Percentiles rank a stretch among this genome's conserved stretches.
Conservation (phyloP, 2,888 invertebrate genomes). For the Acleris sparsana region DNA sequence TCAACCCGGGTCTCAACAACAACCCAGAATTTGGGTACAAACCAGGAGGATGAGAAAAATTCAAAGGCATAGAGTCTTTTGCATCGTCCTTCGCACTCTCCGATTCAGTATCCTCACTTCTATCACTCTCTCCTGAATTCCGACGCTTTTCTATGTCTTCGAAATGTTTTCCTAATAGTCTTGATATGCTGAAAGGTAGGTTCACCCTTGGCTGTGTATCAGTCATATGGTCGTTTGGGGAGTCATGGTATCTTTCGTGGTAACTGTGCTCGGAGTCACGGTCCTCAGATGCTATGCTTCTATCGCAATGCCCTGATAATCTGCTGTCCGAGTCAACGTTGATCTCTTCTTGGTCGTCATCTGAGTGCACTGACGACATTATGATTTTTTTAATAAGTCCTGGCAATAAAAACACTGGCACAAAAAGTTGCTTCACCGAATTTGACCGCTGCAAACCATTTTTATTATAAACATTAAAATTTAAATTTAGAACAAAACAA, state of each 20-base stretch:
- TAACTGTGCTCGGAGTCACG: conserved; percentile 82
- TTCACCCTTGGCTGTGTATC: conserved; percentile 81
- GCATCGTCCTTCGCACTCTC: conserved; percentile 77
- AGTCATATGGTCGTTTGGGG: conserved; percentile 78
- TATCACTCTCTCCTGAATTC: conserved; percentile 78
- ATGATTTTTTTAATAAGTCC: conserved; percentile 42
- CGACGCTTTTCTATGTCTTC: conserved; percentile 84
- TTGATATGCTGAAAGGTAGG: conserved; percentile 91
- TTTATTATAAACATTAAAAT: conserved; percentile 18
- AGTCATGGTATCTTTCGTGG: conserved; percentile 75
- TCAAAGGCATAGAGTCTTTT: conserved; percentile 70
- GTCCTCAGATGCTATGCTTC: conserved; percentile 82
- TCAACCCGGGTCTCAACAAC: conserved; percentile 71
- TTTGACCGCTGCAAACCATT: conserved; percentile 21
- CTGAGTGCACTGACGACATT: conserved; percentile 82
- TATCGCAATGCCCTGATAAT: conserved; percentile 79
- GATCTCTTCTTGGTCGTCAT: conserved; percentile 87
- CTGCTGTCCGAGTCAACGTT: conserved; percentile 87
- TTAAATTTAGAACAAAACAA: conserved; percentile 8
- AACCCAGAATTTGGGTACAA: conserved; percentile 71
- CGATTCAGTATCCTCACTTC: conserved; percentile 80
- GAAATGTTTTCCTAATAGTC: conserved; percentile 90
- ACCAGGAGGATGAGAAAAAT: conserved; percentile 72
- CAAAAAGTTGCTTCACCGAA: conserved; percentile 48
- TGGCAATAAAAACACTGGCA: conserved; percentile 56